Conservation (phyloP, 2,888 invertebrate species). For the Lapara coniferarum region DNA sequence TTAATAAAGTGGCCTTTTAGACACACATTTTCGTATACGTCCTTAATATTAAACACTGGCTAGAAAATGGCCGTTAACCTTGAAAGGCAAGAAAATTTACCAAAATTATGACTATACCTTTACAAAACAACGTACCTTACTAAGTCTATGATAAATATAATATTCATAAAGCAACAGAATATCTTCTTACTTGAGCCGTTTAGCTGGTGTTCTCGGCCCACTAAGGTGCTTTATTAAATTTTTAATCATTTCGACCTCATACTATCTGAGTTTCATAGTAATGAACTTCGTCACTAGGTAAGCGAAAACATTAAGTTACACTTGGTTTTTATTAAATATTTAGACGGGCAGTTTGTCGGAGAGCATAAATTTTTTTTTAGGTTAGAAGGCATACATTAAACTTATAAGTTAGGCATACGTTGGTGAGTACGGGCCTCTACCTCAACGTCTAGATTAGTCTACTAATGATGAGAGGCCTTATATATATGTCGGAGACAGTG, state of each 20-base stretch:
- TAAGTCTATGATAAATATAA: slow-evolving; percentile 17
- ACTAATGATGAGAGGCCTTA: too few species aligned
- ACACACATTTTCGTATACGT: too few species aligned
- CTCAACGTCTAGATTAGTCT: too few species aligned
- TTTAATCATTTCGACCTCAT: slow-evolving; percentile 42
- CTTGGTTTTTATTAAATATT: neutral
- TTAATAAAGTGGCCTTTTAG: too few species aligned
- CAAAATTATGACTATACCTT: neutral
- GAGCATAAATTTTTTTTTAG: neutral
- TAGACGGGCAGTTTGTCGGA: neutral
- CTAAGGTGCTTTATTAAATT: slow-evolving; percentile 46
- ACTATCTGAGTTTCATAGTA: slow-evolving; percentile 1
- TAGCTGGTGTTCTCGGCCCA: slow-evolving; percentile 24
- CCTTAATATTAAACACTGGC: neutral
- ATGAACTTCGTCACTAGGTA: neutral
- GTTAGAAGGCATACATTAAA: neutral
- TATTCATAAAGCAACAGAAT: slow-evolving; percentile 21
- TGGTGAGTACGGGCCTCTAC: too few species aligned
- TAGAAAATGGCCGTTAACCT: neutral
- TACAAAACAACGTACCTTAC: neutral
- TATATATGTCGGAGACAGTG: too few species aligned
- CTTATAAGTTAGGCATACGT: neutral
- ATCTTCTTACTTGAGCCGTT: slow-evolving; percentile 20
- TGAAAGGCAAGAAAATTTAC: neutral
- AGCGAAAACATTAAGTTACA: too few species aligned